Percentiles rank a stretch among this genome's conserved stretches.
phyloP scores from a whole-genome alignment of 2,888 invertebrate species.

The Epinotia nisella region DNA sequence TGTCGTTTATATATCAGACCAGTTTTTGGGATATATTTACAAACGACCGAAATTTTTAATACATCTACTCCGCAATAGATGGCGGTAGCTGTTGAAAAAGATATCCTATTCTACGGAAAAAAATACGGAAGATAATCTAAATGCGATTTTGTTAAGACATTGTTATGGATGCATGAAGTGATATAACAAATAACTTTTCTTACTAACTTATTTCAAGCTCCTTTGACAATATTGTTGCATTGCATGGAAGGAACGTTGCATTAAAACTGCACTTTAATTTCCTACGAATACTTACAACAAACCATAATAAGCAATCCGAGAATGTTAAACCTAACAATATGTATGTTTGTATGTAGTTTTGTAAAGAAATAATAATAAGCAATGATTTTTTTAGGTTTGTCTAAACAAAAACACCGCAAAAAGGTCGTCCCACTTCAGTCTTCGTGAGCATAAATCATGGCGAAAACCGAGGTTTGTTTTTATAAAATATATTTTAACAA shows the following conservation, averaged over 20 bases:
- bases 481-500: slow-evolving; percentile 46
- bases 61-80: slow-evolving; percentile 46
- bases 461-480: slow-evolving; percentile 56
- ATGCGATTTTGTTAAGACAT: not conserved
- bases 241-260: not conserved
- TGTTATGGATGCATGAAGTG: not conserved
- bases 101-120: too few species aligned
- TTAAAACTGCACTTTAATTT: not conserved
- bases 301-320: not conserved
- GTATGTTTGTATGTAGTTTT: not conserved
- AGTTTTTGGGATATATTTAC: slow-evolving; percentile 5
- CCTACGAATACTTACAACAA: not conserved
- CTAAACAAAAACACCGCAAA: slow-evolving; percentile 38
- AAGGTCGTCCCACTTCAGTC: slow-evolving; percentile 53
- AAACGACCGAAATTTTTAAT: slow-evolving; percentile 44
- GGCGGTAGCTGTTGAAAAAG: slow-evolving; percentile 27
- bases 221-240: too few species aligned
- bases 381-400: slow-evolving; percentile 18
- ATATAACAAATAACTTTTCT: too few species aligned
- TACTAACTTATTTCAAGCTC: too few species aligned
- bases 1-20: too few species aligned
- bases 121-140: slow-evolving; percentile 1
- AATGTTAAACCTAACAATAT: not conserved
- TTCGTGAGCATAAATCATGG: slow-evolving; percentile 62
- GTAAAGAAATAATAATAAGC: slow-evolving; percentile 28